These are phyloP conservation scores for Halcyon smyrnensis DNA, from an alignment of 2,797 vertebrate genomes.

Conservation along the genomic window DNA sequence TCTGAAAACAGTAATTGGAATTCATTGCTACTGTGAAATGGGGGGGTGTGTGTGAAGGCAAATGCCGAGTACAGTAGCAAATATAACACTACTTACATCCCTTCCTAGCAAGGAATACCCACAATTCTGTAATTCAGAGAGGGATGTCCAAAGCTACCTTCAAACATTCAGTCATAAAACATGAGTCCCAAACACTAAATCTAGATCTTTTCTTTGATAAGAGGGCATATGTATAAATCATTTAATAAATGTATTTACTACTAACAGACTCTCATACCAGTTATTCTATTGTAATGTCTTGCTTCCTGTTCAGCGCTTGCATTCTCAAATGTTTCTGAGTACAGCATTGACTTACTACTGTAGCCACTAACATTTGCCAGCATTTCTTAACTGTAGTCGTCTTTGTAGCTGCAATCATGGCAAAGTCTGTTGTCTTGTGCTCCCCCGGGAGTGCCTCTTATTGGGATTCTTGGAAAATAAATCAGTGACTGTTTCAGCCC, in stretches of 20 bases:
- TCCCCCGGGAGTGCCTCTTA: conserved; percentile 70
- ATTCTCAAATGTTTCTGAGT: background rate
- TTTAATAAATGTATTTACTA: background rate
- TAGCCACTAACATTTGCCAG: background rate
- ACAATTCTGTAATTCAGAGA: background rate
- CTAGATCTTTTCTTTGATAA: background rate
- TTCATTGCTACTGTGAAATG: background rate
- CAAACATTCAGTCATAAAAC: background rate
- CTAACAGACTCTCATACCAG: background rate
- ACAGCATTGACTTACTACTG: background rate
- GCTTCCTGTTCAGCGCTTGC: background rate
- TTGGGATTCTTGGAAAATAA: conserved; percentile 78
- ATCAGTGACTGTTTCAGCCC: conserved; percentile 71
- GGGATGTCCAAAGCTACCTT: background rate
- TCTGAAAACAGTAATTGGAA: background rate
- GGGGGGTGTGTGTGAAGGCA: background rate
- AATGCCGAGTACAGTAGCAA: background rate
- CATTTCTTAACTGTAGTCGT: conserved; percentile 31
- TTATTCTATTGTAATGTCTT: background rate
- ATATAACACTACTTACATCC: background rate
- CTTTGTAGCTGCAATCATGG: conserved; percentile 19
- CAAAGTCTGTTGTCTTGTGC: conserved; percentile 38
- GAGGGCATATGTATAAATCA: background rate
- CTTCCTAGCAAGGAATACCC: background rate
- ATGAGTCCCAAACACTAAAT: background rate